phyloP scores from a whole-genome alignment of 2,888 invertebrate genomes.

The Tenodera sinensis region DNA sequence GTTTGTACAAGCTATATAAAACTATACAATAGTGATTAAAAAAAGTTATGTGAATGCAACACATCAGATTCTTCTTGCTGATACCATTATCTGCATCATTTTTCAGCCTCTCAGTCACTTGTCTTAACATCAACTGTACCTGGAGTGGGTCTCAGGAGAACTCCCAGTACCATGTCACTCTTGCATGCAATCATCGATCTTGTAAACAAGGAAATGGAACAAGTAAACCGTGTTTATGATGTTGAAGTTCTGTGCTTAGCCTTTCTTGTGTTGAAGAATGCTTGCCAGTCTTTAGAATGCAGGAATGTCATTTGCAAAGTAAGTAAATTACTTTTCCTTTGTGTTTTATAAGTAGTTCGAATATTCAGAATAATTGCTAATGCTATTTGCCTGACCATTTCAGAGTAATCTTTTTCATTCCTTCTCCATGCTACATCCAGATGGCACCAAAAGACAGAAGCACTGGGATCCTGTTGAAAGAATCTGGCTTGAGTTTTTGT shows the following conservation, averaged over 20 bases:
- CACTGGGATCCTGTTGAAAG: conserved; percentile 53
- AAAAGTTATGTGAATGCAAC: no score
- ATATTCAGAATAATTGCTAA: background rate
- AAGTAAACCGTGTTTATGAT: conserved; percentile 47
- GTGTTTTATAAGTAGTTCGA: background rate
- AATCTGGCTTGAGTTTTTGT: conserved; percentile 52
- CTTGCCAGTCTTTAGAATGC: conserved; percentile 56
- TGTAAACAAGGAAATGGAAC: conserved; percentile 51
- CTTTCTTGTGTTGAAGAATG: conserved; percentile 52
- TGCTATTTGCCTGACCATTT: conserved; percentile 13
- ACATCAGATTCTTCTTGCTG: no score
- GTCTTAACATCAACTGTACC: conserved; percentile 50
- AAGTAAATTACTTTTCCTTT: conserved; percentile 25
- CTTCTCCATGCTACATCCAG: conserved; percentile 50
- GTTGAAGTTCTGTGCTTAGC: conserved; percentile 46
- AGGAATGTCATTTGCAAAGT: conserved; percentile 61
- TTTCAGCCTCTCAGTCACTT: conserved; percentile 51
- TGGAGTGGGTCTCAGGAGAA: conserved; percentile 51
- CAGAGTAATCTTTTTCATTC: conserved; percentile 51
- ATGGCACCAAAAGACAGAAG: conserved; percentile 50
- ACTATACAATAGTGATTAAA: no score
- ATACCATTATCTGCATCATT: conserved; percentile 21
- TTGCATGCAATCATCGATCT: conserved; percentile 50
- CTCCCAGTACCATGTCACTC: conserved; percentile 50
- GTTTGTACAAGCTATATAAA: no score